phyloP scores from a whole-genome alignment of 2,797 vertebrate genomes.

The Varecia variegata region DNA sequence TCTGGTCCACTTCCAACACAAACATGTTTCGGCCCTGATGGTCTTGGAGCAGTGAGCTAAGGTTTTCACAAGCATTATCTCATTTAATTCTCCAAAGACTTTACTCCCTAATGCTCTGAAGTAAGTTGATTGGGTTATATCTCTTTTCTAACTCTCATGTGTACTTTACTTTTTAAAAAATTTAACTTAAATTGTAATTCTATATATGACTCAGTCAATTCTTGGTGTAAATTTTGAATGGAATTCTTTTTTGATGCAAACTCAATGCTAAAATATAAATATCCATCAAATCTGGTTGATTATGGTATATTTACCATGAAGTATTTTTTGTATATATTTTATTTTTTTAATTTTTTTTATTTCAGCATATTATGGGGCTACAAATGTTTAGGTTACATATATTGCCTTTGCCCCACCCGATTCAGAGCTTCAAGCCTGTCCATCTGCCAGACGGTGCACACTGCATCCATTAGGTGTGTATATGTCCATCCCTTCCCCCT shows the following conservation, averaged over 20 bases:
- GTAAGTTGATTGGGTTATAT: background rate
- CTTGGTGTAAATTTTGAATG: background rate
- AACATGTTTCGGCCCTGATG: background rate
- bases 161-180: background rate
- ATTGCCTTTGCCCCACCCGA: no score
- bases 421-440: no score
- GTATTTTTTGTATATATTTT: background rate
- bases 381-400: no score
- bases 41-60: background rate
- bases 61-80: background rate
- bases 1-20: background rate
- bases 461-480: no score
- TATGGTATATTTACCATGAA: background rate
- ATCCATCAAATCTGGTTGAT: background rate
- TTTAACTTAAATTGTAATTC: background rate
- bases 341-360: no score
- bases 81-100: background rate
- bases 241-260: background rate
- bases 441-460: no score
- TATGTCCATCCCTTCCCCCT: no score
- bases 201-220: background rate
- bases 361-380: no score
- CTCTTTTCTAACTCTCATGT: background rate
- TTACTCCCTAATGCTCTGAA: background rate
- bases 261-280: background rate